Conservation (phyloP, 2,888 invertebrate genomes). For the Andrena marginata region DNA sequence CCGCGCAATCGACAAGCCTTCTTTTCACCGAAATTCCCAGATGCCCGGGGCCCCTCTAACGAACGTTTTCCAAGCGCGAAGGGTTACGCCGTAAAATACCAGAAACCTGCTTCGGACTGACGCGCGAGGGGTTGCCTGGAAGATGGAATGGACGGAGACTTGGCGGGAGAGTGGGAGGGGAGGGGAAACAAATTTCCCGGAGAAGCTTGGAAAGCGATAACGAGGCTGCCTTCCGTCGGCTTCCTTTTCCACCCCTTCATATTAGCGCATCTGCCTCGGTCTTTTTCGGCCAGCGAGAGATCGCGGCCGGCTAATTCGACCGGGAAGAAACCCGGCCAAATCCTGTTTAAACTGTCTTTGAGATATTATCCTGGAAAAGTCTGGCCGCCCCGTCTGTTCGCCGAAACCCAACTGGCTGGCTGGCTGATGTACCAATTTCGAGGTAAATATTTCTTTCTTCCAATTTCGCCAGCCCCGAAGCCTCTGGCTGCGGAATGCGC, state of each 20-base stretch:
- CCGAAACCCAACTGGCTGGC: constrained; percentile 37
- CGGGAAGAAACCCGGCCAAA: constrained; percentile 47
- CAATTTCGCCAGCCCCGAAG: constrained; percentile 58
- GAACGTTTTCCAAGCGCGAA: constrained; percentile 4
- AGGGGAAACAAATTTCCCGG: constrained; percentile 44
- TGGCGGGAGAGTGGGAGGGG: neutral
- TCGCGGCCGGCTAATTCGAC: constrained; percentile 58
- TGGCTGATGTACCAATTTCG: constrained; percentile 74
- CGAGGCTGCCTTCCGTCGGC: constrained; percentile 22
- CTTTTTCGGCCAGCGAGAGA: constrained; percentile 15
- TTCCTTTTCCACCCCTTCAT: constrained; percentile 36
- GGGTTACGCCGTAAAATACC: constrained; percentile 4
- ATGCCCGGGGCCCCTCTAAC: neutral
- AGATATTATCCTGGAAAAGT: constrained; percentile 61
- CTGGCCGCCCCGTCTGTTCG: constrained; percentile 32
- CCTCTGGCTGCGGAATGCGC: constrained; percentile 35
- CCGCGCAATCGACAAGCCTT: constrained; percentile 8
- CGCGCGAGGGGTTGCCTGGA: neutral
- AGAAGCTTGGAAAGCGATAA: constrained; percentile 57
- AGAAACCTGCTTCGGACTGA: neutral
- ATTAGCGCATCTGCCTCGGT: constrained; percentile 36
- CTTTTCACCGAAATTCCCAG: constrained; percentile 15
- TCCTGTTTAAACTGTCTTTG: constrained; percentile 67
- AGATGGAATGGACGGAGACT: constrained; percentile 9
- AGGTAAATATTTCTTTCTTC: constrained; percentile 77